Conservation (phyloP, 2,797 vertebrate species). For the Hippoglossus hippoglossus region DNA sequence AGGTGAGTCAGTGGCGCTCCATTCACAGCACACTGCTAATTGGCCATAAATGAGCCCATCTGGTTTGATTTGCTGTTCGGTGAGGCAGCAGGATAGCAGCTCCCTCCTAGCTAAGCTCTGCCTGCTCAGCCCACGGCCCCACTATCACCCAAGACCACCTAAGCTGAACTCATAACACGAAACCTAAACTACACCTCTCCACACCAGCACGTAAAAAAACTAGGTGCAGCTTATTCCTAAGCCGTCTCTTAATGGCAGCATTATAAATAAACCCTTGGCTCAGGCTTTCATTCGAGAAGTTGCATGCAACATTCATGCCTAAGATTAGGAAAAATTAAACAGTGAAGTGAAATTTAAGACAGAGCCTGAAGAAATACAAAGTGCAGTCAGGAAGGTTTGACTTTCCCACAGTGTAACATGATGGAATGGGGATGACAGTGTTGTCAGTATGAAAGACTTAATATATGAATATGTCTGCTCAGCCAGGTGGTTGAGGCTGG, state of each 20-base stretch:
- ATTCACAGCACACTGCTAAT: conserved; percentile 80
- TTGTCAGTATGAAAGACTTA: too few relatives aligned
- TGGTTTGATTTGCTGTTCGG: conserved; percentile 80
- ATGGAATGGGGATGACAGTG: too few relatives aligned
- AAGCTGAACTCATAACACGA: conserved; percentile 67
- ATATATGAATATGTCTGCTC: too few relatives aligned
- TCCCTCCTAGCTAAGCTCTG: conserved; percentile 45
- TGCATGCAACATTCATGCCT: conserved; percentile 14
- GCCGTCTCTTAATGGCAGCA: conserved; percentile 41
- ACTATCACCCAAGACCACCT: conserved; percentile 66
- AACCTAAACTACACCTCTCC: conserved; percentile 58
- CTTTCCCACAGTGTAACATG: not conserved
- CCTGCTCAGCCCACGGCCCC: conserved; percentile 36
- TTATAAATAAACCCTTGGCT: conserved; percentile 49
- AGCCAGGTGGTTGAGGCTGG: too few relatives aligned
- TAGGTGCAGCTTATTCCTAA: conserved; percentile 33
- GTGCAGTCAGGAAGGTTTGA: conserved; percentile 3
- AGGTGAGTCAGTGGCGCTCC: conserved; percentile 76
- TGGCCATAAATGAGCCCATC: conserved; percentile 85
- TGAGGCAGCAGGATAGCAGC: conserved; percentile 62
- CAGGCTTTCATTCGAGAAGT: conserved; percentile 33
- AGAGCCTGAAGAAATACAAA: conserved; percentile 10
- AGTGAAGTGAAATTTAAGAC: conserved; percentile 13
- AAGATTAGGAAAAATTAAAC: conserved; percentile 30
- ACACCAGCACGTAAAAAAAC: conserved; percentile 32